A percentile compares a stretch with the other conserved stretches of the same genome.
phyloP scores from a whole-genome alignment of 2,113 vertebrate genomes.

The Heterochromis multidens region DNA sequence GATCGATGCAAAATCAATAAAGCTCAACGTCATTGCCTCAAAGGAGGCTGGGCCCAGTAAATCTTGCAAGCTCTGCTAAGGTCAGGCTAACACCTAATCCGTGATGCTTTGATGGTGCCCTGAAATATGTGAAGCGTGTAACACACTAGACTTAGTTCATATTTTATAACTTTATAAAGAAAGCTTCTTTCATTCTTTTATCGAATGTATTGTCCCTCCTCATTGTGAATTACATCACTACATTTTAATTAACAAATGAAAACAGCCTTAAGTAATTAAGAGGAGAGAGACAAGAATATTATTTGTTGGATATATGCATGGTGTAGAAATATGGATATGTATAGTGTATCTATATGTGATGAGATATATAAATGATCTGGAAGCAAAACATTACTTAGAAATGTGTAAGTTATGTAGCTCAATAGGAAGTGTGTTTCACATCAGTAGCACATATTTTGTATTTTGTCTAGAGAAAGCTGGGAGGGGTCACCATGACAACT shows the following conservation, averaged over 20 bases:
- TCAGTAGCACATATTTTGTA: neutral
- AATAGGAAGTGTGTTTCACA: neutral
- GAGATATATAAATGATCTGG: neutral
- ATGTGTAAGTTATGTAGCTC: neutral
- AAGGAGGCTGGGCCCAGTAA: neutral
- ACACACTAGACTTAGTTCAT: too few species aligned
- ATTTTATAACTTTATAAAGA: too few species aligned
- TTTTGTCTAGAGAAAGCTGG: too few species aligned
- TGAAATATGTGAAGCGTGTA: neutral
- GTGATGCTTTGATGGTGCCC: neutral
- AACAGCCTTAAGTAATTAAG: too few species aligned
- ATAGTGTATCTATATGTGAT: neutral
- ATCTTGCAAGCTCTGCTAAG: neutral
- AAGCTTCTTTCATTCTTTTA: too few species aligned
- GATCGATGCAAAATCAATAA: slow-evolving; percentile 51
- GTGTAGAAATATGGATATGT: too few species aligned
- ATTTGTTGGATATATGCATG: too few species aligned
- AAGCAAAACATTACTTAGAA: neutral
- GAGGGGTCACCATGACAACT: neutral
- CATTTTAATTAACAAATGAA: too few species aligned
- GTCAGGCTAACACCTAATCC: neutral
- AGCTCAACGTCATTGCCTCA: slow-evolving; percentile 13
- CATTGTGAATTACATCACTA: too few species aligned
- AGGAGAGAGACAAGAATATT: too few species aligned
- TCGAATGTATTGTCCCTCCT: too few species aligned